Evolutionary conservation across 2,888 invertebrate species (phyloP).

Genomic region (Dichetophora obliterata): DNA sequence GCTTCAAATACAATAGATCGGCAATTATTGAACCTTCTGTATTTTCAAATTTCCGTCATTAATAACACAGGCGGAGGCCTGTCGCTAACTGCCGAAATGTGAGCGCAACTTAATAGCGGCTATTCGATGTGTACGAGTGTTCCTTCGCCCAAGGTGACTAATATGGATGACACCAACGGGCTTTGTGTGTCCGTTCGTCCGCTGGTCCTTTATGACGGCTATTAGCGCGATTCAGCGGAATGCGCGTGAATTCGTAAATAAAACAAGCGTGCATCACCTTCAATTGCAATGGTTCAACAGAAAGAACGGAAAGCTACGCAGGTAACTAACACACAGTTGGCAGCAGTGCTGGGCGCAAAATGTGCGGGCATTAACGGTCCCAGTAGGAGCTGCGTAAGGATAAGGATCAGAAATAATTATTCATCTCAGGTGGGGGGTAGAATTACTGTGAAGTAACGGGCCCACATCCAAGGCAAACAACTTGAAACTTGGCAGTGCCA

Average conservation of each 20-base stretch:
- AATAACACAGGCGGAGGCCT: constrained; percentile 68
- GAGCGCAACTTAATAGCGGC: constrained; percentile 13
- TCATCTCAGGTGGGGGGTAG: constrained; percentile 65
- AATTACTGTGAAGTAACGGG: constrained; percentile 5
- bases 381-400: constrained; percentile 65
- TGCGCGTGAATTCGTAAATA: constrained; percentile 66
- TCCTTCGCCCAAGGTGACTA: constrained; percentile 59
- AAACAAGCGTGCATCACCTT: constrained; percentile 47
- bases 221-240: constrained; percentile 64
- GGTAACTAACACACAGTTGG: constrained; percentile 56
- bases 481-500: background rate
- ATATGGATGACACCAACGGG: constrained; percentile 40
- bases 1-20: constrained; percentile 64
- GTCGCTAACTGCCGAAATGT: constrained; percentile 24
- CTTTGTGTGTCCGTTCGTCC: constrained; percentile 19
- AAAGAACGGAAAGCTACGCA: constrained; percentile 66
- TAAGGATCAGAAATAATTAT: constrained; percentile 69
- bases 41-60: constrained; percentile 70
- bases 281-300: constrained; percentile 58
- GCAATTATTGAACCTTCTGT: constrained; percentile 70
- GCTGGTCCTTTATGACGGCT: constrained; percentile 57
- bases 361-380: constrained; percentile 65
- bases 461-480: constrained; percentile 44
- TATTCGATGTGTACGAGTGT: background rate
- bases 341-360: constrained; percentile 50